Evolutionary conservation across 2,797 vertebrate species (phyloP), one percentile per base, ranked within the genome.

Genomic region (Aulostomus chinensis): DNA sequence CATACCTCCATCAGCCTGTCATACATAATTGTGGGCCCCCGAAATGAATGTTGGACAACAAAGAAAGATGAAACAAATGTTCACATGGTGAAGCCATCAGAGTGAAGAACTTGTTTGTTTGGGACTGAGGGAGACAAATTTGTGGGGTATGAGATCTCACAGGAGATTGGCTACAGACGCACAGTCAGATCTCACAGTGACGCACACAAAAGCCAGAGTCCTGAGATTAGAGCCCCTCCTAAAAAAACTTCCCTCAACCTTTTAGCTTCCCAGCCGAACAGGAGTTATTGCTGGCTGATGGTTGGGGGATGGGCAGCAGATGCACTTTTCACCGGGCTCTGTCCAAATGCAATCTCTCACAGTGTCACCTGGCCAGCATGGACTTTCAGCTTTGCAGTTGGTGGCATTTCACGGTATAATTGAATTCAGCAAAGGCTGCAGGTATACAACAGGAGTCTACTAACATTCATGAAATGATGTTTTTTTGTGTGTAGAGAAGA

Each of bases 361-460:
- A 29, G 53, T 81, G 73, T 83, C 76, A 76, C 62, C 78, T 68
- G 73, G 64, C 46, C 68, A 46, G 46, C 50, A 38, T 15, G 26
- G 28, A 58, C 60, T 48, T 56, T 22, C 25, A 52, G 68, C 55
- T 70, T 47, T 71, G 58, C 58, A 56, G 69, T 73, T 72, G 41
- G 57, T 74, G 78, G 71, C 80, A 78, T 82, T 83, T 78, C 72
- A 61, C 58, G 52, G 63, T 52, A 73, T 77, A 68, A 88, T 73
- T 81, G 69, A 82, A 81, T 76, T 59, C 32, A 63, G 59, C 65
- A 60, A 74, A 65, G 53, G 36, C 35, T 46, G 55, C 57, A 53
- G 60, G 66, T 73, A 58, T 56, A 76, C 51, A 76, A 55, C 53
- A 31, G 40, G 34, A 41, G 41, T 22, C 33, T 51, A 57, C 25